Conservation (phyloP, 53 echinoderm and acorn worm species). For the Mesocentrotus franciscanus region DNA sequence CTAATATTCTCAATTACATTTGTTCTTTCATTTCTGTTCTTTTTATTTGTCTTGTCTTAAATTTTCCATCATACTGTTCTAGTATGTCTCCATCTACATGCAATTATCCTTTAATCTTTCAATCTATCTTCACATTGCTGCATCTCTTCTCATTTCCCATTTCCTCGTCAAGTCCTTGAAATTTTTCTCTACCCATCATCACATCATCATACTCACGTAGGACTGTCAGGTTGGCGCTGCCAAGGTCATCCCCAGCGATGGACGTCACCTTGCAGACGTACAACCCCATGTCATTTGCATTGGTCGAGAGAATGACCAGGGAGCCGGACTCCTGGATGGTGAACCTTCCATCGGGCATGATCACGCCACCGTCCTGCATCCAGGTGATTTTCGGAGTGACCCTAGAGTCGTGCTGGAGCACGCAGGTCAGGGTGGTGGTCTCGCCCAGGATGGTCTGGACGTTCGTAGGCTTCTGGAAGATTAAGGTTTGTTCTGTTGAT, state of each 20-base stretch:
- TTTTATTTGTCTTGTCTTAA: too few relatives aligned
- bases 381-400: conserved; percentile 74
- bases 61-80: background rate
- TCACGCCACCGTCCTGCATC: conserved; percentile 72
- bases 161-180: background rate
- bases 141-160: background rate
- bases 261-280: conserved; percentile 89
- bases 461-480: conserved; percentile 68
- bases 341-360: conserved; percentile 67
- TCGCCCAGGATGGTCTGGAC: conserved; percentile 73
- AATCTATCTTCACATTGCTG: background rate
- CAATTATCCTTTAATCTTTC: background rate
- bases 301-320: conserved; percentile 73
- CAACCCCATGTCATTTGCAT: conserved; percentile 75
- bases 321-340: conserved; percentile 76
- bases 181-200: background rate
- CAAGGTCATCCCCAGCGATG: conserved; percentile 77
- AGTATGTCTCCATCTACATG: background rate
- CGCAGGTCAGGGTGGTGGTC: conserved; percentile 73
- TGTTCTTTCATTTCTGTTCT: too few relatives aligned
- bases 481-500: conserved; percentile 79
- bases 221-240: conserved; percentile 77
- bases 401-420: conserved; percentile 76
- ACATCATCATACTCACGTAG: conserved; percentile 73
- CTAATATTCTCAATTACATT: too few relatives aligned